Conservation (phyloP, 2,888 invertebrate species). For the Parapristionchus giblindavisi region DNA sequence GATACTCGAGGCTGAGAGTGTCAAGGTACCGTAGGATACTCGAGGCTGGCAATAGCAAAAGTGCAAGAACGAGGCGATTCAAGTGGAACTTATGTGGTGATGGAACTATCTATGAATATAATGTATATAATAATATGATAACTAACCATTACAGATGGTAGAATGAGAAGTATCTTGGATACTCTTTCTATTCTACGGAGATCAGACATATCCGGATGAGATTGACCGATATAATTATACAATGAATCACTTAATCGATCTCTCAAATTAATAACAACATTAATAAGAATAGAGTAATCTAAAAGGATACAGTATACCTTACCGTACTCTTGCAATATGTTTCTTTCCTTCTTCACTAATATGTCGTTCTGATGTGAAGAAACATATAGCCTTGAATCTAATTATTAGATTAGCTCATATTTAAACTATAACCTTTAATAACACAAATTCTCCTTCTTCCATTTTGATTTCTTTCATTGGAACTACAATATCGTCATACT, state of each 20-base stretch:
- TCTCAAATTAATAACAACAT: background rate
- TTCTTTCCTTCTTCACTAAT: background rate
- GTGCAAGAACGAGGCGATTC: no score
- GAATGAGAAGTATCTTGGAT: constrained; percentile 18
- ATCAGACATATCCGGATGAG: background rate
- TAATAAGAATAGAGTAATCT: background rate
- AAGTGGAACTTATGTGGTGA: no score
- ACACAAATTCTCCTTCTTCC: constrained; percentile 13
- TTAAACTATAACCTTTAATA: constrained; percentile 2
- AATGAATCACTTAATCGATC: constrained; percentile 8
- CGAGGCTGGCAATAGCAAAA: no score
- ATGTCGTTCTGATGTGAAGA: constrained; percentile 9
- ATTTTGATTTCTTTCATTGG: constrained; percentile 22
- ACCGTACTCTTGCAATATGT: background rate
- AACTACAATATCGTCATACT: background rate
- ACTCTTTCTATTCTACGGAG: constrained; percentile 7
- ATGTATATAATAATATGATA: background rate
- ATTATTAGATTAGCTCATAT: background rate
- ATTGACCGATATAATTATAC: constrained; percentile 2
- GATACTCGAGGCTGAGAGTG: no score
- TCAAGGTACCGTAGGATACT: no score
- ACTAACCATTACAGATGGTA: constrained; percentile 8
- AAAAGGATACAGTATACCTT: background rate
- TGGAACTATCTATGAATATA: background rate
- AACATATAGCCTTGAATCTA: background rate